Conservation (phyloP, 2,888 invertebrate species). For the Callosobruchus maculatus region DNA sequence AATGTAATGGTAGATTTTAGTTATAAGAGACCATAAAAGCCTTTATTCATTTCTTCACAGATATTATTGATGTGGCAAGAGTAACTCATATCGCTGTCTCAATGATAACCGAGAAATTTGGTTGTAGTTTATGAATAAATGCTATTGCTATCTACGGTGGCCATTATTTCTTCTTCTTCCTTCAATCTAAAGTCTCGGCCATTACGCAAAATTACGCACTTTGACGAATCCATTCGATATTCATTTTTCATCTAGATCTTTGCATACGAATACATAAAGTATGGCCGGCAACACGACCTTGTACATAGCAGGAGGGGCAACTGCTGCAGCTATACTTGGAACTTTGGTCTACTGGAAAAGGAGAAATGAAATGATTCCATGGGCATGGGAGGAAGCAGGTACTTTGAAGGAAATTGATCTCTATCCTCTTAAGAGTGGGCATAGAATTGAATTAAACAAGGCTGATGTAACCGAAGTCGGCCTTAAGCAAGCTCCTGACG, state of each 20-base stretch:
- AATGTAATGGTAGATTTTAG: too few species aligned
- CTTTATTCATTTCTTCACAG: too few species aligned
- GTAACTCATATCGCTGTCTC: too few species aligned
- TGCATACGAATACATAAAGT: not conserved
- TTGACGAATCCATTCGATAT: too few species aligned
- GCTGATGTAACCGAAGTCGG: slow-evolving; percentile 41
- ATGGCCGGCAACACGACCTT: slow-evolving; percentile 11
- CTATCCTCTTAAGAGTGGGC: slow-evolving; percentile 47
- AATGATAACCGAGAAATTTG: too few species aligned
- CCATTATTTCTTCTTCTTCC: too few species aligned
- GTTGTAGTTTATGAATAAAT: too few species aligned
- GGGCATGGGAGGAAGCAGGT: slow-evolving; percentile 42
- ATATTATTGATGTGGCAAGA: too few species aligned
- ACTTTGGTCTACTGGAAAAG: slow-evolving; percentile 29
- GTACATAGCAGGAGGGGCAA: slow-evolving; percentile 25
- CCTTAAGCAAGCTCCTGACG: slow-evolving; percentile 30
- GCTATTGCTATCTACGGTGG: too few species aligned
- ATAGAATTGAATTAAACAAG: slow-evolving; percentile 34
- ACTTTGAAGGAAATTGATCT: slow-evolving; percentile 39
- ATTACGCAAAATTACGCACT: too few species aligned
- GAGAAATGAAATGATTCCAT: slow-evolving; percentile 34
- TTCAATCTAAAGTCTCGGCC: too few species aligned
- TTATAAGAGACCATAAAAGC: too few species aligned
- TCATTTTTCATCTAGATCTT: not conserved
- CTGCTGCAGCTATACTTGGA: slow-evolving; percentile 25